Evolutionary conservation across 2,888 invertebrate species (phyloP), one percentile per base, ranked within the genome.

Genomic region (Erebia palarica): DNA sequence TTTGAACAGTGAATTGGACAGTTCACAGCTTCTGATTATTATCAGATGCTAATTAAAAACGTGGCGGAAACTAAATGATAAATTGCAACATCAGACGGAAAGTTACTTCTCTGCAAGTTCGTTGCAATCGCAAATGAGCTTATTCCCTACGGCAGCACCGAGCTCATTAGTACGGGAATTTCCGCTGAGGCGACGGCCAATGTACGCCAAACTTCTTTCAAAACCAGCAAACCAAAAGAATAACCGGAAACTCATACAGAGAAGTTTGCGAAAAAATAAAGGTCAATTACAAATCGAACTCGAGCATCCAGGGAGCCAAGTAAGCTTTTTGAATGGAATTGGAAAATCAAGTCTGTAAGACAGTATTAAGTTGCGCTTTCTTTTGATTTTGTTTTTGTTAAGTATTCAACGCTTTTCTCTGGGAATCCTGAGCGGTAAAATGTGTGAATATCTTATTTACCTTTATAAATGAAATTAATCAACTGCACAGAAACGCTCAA

Each of bases 51-150:
- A 81, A 84, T 86, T 82, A 84, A 84, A 84, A 82, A 78, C 79
- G 79, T 77, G 75, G 73, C 77, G 78, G 80, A 80, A 85, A 84
- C 83, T 84, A 83, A 85, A 86, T 85, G 85, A 87, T 82, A 86
- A 88, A 86, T 86, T 84, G 82, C 80, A 81, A 82, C 83, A 84
- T 83, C 82, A 77, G 78, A 73, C 78, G 79, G 80, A 80, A 85
- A 86, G 82, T 86, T 84, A 81, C 79, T 82, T 85, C 86, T 82
- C 79, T 76, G 79, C 77, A 73, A 86, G 83, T 85, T 83, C 77
- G 79, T 79, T 82, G 83, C 84, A 83, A 83, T 82, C 82, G 82
- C 78, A 88, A 91, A 91, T 87, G 86, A 90, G 87, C 84, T 87
- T 84, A 86, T 84, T 88, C 88, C 87, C 88, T 79, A 79, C 82